Evolutionary conservation across 2,797 vertebrate species (phyloP), one percentile per base, ranked within the genome.

Genomic region (Dallia pectoralis): DNA sequence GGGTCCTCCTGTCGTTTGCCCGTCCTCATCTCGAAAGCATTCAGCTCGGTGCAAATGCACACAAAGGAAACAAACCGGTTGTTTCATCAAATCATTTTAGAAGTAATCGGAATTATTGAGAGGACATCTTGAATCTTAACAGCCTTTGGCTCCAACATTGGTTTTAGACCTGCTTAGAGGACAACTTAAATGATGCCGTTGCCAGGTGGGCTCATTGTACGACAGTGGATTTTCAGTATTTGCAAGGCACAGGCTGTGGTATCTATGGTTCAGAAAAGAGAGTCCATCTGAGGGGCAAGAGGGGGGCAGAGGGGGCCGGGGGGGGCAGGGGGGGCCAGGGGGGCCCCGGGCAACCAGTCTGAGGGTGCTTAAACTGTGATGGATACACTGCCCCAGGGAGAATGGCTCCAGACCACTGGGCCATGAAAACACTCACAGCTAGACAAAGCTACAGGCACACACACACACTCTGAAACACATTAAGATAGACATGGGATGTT

Each of bases 121-220:
- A 65, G 33, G 8, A n/a, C 40, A 36, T 29, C 14, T 14, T 63
- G 61, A 59, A 29, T 61, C 22, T 14, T 61, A 61, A 63, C 15
- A 30, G 15, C 5, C 15, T 30, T 19, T 32, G 16, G 16, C 16
- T 18, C 30, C 14, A 63, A 19, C 36, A 48, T 81, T 87, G 88
- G 79, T 87, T 89, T 88, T 85, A 86, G 85, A 74, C 78, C 84
- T 12, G 79, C 88, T 77, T 84, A 72, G 87, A 86, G 82, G 89
- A 90, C 89, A 91, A 92, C 92, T 93, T 87, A 91, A 90, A 91
- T 90, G 86, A 91, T 87, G 86, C 87, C 87, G 88, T 91, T 88
- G 85, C 79, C 79, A 74, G 84, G 82, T 80, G 82, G 86, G 84
- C 82, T 71, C 73, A 56, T 47, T 7, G 19, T 66, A 61, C 64